Evolutionary conservation across 1,140 invertebrate species (phyloP).

Genomic region (Conus betulinus): DNA sequence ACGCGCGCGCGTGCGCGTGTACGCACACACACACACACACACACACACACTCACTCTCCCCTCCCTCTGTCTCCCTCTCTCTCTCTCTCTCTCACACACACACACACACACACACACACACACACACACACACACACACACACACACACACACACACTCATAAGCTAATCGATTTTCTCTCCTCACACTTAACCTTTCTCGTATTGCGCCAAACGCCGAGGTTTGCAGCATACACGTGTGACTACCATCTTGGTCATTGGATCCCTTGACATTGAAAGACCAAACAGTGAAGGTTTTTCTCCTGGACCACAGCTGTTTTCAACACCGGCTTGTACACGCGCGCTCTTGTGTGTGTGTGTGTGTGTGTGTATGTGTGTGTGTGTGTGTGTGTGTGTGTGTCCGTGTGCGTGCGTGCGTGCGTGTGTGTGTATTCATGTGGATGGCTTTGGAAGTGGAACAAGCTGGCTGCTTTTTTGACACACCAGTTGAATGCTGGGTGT

Average conservation of each 20-base stretch:
- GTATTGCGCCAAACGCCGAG: neutral
- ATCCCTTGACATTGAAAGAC: no score
- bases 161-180: neutral
- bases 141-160: neutral
- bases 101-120: constrained; percentile 1
- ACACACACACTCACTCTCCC: no score
- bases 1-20: no score
- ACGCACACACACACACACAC: constrained; percentile 1
- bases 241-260: neutral
- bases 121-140: constrained; percentile 9
- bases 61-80: no score
- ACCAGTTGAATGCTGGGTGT: no score
- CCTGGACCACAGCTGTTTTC: no score
- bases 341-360: constrained; percentile 1
- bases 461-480: no score
- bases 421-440: neutral
- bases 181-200: neutral
- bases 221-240: neutral
- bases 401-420: neutral
- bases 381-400: constrained; percentile 14
- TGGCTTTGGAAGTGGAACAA: no score
- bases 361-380: constrained; percentile 10
- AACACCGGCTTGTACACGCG: neutral
- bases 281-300: no score
- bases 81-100: no score